These are phyloP conservation scores for Oriolus oriolus DNA, from an alignment of 2,113 vertebrate species.

Conservation along the genomic window DNA sequence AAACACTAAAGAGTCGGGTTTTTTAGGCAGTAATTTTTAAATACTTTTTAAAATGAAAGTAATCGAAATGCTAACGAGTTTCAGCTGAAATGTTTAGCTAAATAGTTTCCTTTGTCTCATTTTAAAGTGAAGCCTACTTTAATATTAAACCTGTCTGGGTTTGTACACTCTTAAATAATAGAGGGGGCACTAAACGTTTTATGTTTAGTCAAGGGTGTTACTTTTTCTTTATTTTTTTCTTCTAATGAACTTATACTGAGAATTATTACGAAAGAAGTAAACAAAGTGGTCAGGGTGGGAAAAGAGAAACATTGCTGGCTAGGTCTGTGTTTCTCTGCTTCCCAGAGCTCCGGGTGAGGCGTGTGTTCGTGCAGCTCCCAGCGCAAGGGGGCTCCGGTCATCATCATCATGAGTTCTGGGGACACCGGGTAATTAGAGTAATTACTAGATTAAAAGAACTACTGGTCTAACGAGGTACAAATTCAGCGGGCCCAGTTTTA, in stretches of 20 bases:
- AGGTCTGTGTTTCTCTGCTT: neutral
- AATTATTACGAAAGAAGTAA: neutral
- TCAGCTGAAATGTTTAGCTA: neutral
- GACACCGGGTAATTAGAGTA: neutral
- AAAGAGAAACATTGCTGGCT: neutral
- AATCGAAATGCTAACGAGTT: neutral
- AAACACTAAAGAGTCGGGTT: neutral
- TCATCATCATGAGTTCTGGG: neutral
- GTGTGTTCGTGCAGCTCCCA: neutral
- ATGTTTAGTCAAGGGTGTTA: neutral
- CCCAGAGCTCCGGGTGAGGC: neutral
- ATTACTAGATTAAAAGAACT: neutral
- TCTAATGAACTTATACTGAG: neutral
- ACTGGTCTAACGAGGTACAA: neutral
- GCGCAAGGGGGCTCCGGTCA: conserved; percentile 16
- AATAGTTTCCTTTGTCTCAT: neutral
- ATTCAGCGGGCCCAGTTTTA: neutral
- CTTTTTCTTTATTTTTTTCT: neutral
- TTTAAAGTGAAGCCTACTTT: neutral
- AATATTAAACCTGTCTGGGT: neutral
- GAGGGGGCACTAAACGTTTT: neutral
- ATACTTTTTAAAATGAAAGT: neutral
- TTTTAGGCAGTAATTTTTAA: neutral
- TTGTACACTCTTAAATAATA: neutral
- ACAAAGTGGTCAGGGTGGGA: neutral